Conservation (phyloP, 2,113 vertebrate species). For the Maccullochella peelii region DNA sequence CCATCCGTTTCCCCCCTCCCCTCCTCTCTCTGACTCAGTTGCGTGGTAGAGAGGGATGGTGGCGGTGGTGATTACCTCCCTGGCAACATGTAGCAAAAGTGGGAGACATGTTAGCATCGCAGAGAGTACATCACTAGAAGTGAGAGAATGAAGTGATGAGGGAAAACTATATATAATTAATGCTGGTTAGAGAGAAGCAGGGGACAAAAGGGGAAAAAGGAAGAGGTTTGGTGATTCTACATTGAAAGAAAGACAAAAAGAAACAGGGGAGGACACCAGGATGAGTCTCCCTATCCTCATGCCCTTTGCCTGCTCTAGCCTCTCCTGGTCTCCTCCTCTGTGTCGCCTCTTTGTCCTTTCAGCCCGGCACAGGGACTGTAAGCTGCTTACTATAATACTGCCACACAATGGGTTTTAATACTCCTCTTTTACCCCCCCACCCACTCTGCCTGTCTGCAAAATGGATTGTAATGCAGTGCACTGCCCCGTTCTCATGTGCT, state of each 20-base stretch:
- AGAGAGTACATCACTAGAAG: constrained; percentile 32
- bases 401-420: constrained; percentile 67
- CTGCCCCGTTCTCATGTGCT: constrained; percentile 10
- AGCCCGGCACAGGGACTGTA: constrained; percentile 53
- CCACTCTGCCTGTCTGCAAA: constrained; percentile 39
- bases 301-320: constrained; percentile 6
- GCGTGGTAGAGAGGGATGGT: constrained; percentile 41
- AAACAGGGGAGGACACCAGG: neutral
- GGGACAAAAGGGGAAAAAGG: neutral
- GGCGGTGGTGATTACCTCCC: constrained; percentile 32
- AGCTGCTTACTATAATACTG: constrained; percentile 78
- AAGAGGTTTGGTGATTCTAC: neutral
- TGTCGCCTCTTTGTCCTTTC: constrained; percentile 48
- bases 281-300: neutral
- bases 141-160: neutral
- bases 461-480: constrained; percentile 36
- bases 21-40: constrained; percentile 40
- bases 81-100: constrained; percentile 41
- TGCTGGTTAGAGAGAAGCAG: neutral
- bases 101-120: constrained; percentile 30
- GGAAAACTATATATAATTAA: constrained; percentile 14
- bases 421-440: constrained; percentile 46
- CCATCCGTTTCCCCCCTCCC: constrained; percentile 36
- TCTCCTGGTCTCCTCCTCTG: constrained; percentile 21
- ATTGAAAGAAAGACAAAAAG: neutral